phyloP scores from a whole-genome alignment of 2,113 vertebrate genomes.

The Calypte anna region DNA sequence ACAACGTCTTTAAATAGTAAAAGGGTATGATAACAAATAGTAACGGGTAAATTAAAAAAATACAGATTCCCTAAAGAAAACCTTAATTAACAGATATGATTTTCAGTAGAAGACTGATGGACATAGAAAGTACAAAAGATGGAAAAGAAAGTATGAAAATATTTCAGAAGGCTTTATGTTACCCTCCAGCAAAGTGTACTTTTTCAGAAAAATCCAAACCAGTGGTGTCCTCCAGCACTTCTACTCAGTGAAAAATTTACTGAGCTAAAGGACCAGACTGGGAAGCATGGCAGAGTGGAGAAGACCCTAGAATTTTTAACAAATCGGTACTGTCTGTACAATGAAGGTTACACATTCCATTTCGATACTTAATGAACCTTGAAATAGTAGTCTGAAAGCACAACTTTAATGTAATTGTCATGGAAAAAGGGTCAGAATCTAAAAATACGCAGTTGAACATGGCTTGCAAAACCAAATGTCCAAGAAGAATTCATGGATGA shows the following conservation, averaged over 20 bases:
- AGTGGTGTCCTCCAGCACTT: not conserved
- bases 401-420: not conserved
- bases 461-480: not conserved
- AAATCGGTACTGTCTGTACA: not conserved
- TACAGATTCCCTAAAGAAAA: not conserved
- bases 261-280: not conserved
- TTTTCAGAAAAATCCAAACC: not conserved
- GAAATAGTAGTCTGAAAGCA: not conserved
- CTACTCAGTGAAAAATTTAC: not conserved
- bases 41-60: not conserved
- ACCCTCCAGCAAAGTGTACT: not conserved
- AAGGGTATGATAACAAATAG: not conserved
- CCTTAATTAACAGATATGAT: fast-evolving
- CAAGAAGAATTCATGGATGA: not conserved
- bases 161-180: not conserved
- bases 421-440: not conserved
- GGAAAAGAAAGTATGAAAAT: not conserved
- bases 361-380: not conserved
- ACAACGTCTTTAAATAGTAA: not conserved
- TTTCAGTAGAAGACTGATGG: not conserved
- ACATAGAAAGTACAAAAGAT: not conserved
- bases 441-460: not conserved
- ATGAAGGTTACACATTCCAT: not conserved
- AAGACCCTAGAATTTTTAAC: not conserved
- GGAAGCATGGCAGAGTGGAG: not conserved